phyloP scores from a whole-genome alignment of 2,888 invertebrate genomes.

The Agrotis puta region DNA sequence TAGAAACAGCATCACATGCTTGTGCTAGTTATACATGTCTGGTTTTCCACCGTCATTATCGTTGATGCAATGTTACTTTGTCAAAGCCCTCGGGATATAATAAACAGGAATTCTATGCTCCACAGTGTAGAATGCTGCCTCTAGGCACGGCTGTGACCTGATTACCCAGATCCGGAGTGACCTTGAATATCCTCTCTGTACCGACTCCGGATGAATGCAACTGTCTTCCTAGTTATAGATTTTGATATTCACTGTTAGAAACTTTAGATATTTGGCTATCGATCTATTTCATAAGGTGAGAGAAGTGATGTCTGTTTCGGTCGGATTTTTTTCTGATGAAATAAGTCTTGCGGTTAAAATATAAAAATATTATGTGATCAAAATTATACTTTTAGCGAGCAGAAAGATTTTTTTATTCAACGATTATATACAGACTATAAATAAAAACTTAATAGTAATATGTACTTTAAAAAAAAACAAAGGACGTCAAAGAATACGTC shows the following conservation, averaged over 20 bases:
- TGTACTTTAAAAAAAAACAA: no score
- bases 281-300: no score
- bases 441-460: no score
- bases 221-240: constrained; percentile 2
- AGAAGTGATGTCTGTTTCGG: no score
- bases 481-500: no score
- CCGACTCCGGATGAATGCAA: constrained; percentile 10
- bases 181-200: constrained; percentile 60
- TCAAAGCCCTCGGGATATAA: background rate
- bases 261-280: background rate
- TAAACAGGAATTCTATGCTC: constrained; percentile 19
- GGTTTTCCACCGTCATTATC: background rate
- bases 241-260: background rate
- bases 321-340: no score
- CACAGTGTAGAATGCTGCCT: constrained; percentile 32
- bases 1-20: no score
- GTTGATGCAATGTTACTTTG: background rate
- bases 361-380: no score
- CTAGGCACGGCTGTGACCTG: constrained; percentile 66
- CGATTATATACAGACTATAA: no score
- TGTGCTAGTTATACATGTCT: background rate
- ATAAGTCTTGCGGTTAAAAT: no score
- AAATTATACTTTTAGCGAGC: no score
- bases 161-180: constrained; percentile 68
- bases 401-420: no score